Conservation (phyloP, 2,888 invertebrate genomes). For the Meloe dianella region DNA sequence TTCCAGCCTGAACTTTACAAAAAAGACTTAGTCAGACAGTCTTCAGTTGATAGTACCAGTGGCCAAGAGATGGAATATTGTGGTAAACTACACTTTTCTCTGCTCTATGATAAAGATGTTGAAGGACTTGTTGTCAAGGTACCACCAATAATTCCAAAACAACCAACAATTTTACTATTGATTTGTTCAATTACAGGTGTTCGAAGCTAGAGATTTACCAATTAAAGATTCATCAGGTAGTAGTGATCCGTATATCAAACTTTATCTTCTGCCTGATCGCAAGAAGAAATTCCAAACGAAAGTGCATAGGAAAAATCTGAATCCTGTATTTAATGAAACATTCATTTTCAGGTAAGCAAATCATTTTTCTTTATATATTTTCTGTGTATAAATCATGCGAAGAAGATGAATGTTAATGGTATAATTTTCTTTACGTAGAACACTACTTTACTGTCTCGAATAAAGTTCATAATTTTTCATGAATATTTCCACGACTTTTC, state of each 20-base stretch:
- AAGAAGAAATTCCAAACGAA: conserved; percentile 88
- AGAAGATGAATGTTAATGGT: background rate
- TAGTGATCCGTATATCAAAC: conserved; percentile 87
- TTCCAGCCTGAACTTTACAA: conserved; percentile 77
- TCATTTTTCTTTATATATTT: conserved; percentile 5
- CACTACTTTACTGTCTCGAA: background rate
- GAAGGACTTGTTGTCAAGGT: conserved; percentile 83
- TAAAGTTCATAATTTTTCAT: background rate
- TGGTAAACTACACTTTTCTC: conserved; percentile 81
- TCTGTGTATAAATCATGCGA: background rate
- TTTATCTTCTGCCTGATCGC: conserved; percentile 82
- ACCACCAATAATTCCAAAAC: conserved; percentile 14
- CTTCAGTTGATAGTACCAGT: conserved; percentile 72
- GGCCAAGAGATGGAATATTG: conserved; percentile 73
- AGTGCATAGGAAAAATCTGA: conserved; percentile 79
- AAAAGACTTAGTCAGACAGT: conserved; percentile 74
- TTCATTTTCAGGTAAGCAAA: conserved; percentile 76
- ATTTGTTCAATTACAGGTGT: conserved; percentile 35
- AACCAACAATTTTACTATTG: background rate
- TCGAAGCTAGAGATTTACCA: conserved; percentile 71
- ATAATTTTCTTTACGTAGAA: background rate
- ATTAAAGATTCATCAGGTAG: conserved; percentile 84
- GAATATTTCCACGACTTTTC: background rate
- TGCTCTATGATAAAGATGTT: conserved; percentile 81
- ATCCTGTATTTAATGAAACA: conserved; percentile 84